Percentiles rank a stretch among this genome's conserved stretches.
Evolutionary conservation across 2,113 vertebrate species (phyloP).

Genomic region (Hyla sarda): DNA sequence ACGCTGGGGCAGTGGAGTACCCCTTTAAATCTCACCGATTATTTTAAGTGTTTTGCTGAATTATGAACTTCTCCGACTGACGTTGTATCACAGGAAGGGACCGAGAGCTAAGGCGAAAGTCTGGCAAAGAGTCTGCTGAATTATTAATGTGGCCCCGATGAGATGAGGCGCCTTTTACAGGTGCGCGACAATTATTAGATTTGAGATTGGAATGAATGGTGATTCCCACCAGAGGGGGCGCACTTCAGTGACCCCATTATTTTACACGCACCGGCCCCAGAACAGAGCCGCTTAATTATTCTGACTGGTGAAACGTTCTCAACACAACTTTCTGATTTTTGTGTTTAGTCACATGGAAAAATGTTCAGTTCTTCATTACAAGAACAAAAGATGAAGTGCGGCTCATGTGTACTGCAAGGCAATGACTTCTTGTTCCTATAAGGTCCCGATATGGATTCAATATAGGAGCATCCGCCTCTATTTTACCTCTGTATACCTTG

Average conservation of each 20-base stretch:
- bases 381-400: constrained; percentile 54
- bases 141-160: constrained; percentile 68
- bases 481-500: constrained; percentile 59
- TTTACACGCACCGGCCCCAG: constrained; percentile 72
- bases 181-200: constrained; percentile 79
- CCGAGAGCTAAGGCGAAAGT: neutral
- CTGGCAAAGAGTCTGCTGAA: constrained; percentile 64
- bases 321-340: constrained; percentile 71
- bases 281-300: constrained; percentile 80
- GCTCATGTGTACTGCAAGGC: neutral
- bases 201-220: constrained; percentile 75
- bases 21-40: too few relatives aligned
- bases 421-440: too few relatives aligned
- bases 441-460: too few relatives aligned
- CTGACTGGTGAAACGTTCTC: constrained; percentile 75
- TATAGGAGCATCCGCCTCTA: too few relatives aligned
- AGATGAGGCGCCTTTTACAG: constrained; percentile 65
- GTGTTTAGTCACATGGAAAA: constrained; percentile 71
- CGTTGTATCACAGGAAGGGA: neutral
- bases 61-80: neutral
- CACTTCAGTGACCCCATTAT: constrained; percentile 76
- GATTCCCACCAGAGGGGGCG: constrained; percentile 74
- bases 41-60: too few relatives aligned
- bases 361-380: constrained; percentile 65
- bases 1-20: too few relatives aligned